Conservation (phyloP, 2,797 vertebrate genomes). For the Phoxinus dragarum region DNA sequence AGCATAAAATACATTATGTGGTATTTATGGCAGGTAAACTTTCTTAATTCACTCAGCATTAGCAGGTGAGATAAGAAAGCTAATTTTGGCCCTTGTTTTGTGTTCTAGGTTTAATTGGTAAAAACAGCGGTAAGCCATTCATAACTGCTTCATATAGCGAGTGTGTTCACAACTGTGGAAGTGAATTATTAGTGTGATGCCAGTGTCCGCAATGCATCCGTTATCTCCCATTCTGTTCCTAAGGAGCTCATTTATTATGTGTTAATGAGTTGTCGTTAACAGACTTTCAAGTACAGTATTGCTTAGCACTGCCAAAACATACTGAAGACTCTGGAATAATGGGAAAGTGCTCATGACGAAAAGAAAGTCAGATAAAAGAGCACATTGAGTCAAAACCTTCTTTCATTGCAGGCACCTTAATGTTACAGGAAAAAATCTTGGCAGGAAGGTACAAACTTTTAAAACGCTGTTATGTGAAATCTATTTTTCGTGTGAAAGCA, state of each 20-base stretch:
- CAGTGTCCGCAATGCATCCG: slow-evolving; percentile 63
- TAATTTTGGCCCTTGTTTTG: slow-evolving; percentile 25
- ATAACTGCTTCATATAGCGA: slow-evolving; percentile 46
- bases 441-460: slow-evolving; percentile 19
- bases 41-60: background rate
- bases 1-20: background rate
- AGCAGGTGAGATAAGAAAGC: background rate
- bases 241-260: slow-evolving; percentile 72
- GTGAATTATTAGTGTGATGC: slow-evolving; percentile 70
- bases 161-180: slow-evolving; percentile 54
- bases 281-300: slow-evolving; percentile 47
- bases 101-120: slow-evolving; percentile 46
- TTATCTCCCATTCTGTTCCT: slow-evolving; percentile 64
- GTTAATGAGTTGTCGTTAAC: slow-evolving; percentile 75
- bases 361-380: slow-evolving; percentile 18
- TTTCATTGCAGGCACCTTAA: slow-evolving; percentile 6
- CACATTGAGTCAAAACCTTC: slow-evolving; percentile 17
- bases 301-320: slow-evolving; percentile 59
- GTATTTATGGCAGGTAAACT: background rate
- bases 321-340: slow-evolving; percentile 50
- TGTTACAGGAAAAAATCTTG: background rate
- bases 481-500: slow-evolving; percentile 26
- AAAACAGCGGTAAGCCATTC: slow-evolving; percentile 57
- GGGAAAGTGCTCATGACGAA: slow-evolving; percentile 15
- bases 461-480: slow-evolving; percentile 25